Conservation (phyloP, 2,888 invertebrate species). For the Netelia inedita region DNA sequence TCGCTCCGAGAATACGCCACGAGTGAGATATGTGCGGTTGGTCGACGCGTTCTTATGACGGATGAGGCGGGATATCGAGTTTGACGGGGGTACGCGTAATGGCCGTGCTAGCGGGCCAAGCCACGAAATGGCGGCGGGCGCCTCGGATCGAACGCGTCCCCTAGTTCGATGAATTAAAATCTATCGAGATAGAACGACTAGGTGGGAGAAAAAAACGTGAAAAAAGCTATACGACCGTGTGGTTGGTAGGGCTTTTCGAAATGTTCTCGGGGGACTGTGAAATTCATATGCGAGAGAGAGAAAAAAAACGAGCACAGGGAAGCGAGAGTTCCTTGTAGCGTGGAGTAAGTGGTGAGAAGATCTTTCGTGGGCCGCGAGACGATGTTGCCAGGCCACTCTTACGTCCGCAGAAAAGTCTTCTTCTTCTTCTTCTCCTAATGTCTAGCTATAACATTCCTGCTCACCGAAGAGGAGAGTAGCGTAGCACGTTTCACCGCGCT, state of each 20-base stretch:
- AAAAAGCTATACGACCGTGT: too few species aligned
- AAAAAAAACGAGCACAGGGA: conserved; percentile 61
- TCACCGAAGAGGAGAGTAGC: conserved; percentile 25
- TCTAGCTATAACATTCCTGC: conserved; percentile 35
- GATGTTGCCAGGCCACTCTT: conserved; percentile 32
- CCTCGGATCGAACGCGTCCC: too few species aligned
- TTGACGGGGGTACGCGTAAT: not conserved
- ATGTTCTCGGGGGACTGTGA: conserved; percentile 62
- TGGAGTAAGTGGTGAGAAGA: conserved; percentile 12
- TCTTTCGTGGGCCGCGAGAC: conserved; percentile 36
- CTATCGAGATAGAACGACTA: too few species aligned
- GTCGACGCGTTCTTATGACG: not conserved
- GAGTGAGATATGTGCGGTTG: conserved; percentile 24
- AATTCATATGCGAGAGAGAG: conserved; percentile 71
- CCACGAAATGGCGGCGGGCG: not conserved
- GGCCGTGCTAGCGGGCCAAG: not conserved
- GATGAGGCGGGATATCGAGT: not conserved
- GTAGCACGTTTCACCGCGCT: conserved; percentile 47
- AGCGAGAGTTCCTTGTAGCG: conserved; percentile 70
- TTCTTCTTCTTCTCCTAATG: not conserved
- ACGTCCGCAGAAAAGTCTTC: not conserved
- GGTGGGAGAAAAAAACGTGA: too few species aligned
- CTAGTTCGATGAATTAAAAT: too few species aligned
- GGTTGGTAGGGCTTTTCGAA: conserved; percentile 20
- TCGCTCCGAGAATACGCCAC: conserved; percentile 12